These are phyloP conservation scores for Acridotheres tristis DNA, from an alignment of 2,797 vertebrate species.

Conservation along the genomic window DNA sequence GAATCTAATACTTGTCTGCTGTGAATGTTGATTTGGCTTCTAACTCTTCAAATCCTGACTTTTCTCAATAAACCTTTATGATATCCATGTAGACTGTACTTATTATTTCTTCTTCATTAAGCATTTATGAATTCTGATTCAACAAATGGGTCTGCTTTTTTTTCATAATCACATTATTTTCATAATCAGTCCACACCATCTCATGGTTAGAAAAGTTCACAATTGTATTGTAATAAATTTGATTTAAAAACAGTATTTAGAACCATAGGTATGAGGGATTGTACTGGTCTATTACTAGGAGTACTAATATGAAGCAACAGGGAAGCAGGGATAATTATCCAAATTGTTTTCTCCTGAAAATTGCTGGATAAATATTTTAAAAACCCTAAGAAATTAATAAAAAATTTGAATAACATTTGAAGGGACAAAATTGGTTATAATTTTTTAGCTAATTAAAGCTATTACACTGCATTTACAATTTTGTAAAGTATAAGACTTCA, in stretches of 20 bases:
- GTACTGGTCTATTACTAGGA: neutral
- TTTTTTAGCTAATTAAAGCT: neutral
- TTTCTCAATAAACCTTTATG: neutral
- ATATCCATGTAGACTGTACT: neutral
- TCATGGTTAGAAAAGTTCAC: neutral
- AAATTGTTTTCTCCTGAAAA: neutral
- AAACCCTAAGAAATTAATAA: neutral
- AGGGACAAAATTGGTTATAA: neutral
- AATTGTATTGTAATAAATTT: neutral
- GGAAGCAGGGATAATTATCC: neutral
- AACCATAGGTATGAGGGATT: neutral
- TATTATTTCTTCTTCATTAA: neutral
- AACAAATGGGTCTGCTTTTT: neutral
- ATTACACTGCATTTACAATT: neutral
- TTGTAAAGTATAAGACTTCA: neutral
- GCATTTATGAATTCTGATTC: neutral
- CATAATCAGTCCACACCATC: neutral
- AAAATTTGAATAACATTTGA: neutral
- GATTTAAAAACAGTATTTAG: neutral
- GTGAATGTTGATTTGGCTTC: neutral
- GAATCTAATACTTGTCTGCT: neutral
- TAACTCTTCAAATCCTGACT: neutral
- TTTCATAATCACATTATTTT: neutral
- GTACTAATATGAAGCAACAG: neutral
- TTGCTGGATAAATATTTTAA: neutral